Percentiles rank a stretch among this genome's conserved stretches.
These are phyloP conservation scores for Homalodisca vitripennis DNA, from an alignment of 1,140 invertebrate species.

Conservation along the genomic window DNA sequence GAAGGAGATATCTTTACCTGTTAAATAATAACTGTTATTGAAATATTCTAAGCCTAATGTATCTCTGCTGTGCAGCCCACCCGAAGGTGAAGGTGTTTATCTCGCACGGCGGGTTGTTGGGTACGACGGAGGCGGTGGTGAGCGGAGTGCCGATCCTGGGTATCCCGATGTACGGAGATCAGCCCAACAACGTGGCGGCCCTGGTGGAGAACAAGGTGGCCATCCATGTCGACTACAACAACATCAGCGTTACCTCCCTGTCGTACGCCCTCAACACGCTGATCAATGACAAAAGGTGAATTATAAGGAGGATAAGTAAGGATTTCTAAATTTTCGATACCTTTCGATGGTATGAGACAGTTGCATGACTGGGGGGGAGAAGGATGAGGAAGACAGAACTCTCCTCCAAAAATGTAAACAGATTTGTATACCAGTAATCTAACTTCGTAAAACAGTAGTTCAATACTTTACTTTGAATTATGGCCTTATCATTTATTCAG, in stretches of 20 bases:
- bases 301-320: too few relatives aligned
- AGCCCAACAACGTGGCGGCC: constrained; percentile 44
- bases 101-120: constrained; percentile 52
- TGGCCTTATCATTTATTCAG: not conserved
- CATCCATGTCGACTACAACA: constrained; percentile 44
- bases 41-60: not conserved
- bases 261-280: constrained; percentile 42
- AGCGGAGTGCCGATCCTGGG: constrained; percentile 50
- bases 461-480: not conserved
- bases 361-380: not conserved
- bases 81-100: constrained; percentile 49
- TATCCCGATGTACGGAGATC: constrained; percentile 41
- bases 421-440: not conserved
- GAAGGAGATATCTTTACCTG: too few relatives aligned
- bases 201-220: constrained; percentile 38
- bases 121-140: constrained; percentile 49
- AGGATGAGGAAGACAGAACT: not conserved
- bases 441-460: not conserved
- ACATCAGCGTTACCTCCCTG: constrained; percentile 45
- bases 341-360: too few relatives aligned
- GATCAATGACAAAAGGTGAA: constrained; percentile 45
- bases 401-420: not conserved
- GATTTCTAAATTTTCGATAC: too few relatives aligned
- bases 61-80: constrained; percentile 44
- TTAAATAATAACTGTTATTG: too few relatives aligned